Evolutionary conservation across 2,113 vertebrate species (phyloP).

Genomic region (Barnardius zonarius): DNA sequence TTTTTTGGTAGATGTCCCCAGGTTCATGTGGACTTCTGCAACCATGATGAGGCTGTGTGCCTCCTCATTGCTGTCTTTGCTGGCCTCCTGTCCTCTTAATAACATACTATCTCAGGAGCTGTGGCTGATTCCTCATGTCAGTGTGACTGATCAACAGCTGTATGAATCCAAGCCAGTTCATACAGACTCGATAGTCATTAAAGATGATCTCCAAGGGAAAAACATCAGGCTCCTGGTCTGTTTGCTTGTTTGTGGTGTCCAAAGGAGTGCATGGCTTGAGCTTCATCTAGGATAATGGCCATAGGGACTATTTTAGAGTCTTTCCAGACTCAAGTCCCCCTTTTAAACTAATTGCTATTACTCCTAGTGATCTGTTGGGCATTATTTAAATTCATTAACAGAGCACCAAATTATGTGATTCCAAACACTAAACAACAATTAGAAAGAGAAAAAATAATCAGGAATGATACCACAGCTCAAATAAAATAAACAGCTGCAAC

Average conservation of each 20-base stretch:
- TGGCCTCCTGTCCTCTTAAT: neutral
- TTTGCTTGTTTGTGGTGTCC: neutral
- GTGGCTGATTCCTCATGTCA: rapidly evolving
- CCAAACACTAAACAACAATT: neutral
- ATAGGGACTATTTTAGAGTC: neutral
- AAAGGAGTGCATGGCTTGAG: neutral
- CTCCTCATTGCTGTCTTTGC: neutral
- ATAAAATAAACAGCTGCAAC: neutral
- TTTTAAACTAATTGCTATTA: neutral
- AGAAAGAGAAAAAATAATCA: neutral
- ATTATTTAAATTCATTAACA: neutral
- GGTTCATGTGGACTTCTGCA: neutral
- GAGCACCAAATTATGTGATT: neutral
- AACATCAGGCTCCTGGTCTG: neutral
- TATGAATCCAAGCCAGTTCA: neutral
- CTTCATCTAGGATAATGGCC: neutral
- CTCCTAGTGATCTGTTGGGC: neutral
- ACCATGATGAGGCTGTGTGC: neutral
- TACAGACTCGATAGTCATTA: neutral
- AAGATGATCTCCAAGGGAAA: neutral
- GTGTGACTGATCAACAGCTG: neutral
- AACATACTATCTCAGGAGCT: neutral
- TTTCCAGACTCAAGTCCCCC: neutral
- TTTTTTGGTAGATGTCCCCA: neutral
- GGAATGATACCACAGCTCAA: neutral